Percentiles rank a stretch among this genome's conserved stretches.
Evolutionary conservation across 2,113 vertebrate species (phyloP).

Genomic region (Limanda limanda): DNA sequence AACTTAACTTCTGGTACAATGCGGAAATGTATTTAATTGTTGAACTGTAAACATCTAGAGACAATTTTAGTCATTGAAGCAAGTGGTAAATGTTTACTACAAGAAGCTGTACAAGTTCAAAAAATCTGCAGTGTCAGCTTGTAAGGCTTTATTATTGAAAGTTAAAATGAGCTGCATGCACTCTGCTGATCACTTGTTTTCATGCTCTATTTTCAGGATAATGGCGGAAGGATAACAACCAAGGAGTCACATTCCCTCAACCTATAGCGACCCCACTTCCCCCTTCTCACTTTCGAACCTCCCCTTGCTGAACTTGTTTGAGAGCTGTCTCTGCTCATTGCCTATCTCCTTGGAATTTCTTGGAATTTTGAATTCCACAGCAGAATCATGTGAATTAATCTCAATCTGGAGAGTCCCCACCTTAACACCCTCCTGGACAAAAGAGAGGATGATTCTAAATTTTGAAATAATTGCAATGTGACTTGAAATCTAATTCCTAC

Average conservation of each 20-base stretch:
- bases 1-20: neutral
- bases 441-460: constrained; percentile 19
- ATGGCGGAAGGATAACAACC: constrained; percentile 70
- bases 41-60: neutral
- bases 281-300: constrained; percentile 3
- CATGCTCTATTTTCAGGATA: constrained; percentile 72
- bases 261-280: constrained; percentile 36
- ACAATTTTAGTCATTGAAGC: neutral
- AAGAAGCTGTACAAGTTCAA: neutral
- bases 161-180: neutral
- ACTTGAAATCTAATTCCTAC: constrained; percentile 14
- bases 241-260: constrained; percentile 41
- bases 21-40: neutral
- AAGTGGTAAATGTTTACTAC: neutral
- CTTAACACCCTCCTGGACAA: constrained; percentile 14
- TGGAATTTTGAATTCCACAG: constrained; percentile 15
- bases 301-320: neutral
- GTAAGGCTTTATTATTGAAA: neutral
- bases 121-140: neutral
- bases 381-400: constrained; percentile 15
- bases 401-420: neutral
- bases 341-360: constrained; percentile 13
- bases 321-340: neutral
- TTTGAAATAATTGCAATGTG: constrained; percentile 32
- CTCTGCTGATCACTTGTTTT: constrained; percentile 3